Base-by-base conservation (phyloP, 2,113 vertebrate genomes). In the Nettapus auritus region DNA sequence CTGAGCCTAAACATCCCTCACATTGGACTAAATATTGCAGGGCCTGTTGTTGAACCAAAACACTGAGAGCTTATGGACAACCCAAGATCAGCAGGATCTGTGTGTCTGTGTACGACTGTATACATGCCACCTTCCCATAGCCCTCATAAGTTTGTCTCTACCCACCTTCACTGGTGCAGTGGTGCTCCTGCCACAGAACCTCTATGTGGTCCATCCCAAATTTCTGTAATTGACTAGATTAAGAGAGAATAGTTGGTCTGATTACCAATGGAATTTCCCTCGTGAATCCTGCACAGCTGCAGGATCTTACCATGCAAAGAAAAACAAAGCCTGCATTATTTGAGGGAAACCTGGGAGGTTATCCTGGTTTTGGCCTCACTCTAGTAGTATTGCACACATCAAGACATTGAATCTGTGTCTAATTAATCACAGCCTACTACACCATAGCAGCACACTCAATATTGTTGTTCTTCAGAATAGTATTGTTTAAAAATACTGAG, bases 251-350 rank as follows among this genome's bases (percentile, higher is more conserved):
- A 67, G 18, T 46, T 34, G 44, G 38, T 48, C 17, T 62, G 46
- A 86, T 40, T 89, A 71, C 55, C 66, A 26, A 52, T 73, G 44
- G 79, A 75, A 40, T 81, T 73, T 63, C 34, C 74, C 87, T 34
- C 8, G 53, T 82, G 75, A 79, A 82, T 88, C 82, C 38, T 69
- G 40, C 48, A 81, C 66, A 74, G 77, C 77, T 93, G 88, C 34
- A 86, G 87, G 74, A 88, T 82, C 77, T 92, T 74, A 50, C 25
- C 36, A 40, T 9, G 52, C 6, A 33, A 94, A 67, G 42, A 48
- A 95, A 96, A 90, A 89, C 38, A 87, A 95, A 76, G 81, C 53
- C 62, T 95, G 40, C 46, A 82, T 88, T 90, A 84, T 73, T 4
- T 57, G 44, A 63, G 64, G 33, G 79, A 88, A 91, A 76, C 80